Base-by-base conservation (phyloP, 2,113 vertebrate genomes). In the Lamprologus sp. region DNA sequence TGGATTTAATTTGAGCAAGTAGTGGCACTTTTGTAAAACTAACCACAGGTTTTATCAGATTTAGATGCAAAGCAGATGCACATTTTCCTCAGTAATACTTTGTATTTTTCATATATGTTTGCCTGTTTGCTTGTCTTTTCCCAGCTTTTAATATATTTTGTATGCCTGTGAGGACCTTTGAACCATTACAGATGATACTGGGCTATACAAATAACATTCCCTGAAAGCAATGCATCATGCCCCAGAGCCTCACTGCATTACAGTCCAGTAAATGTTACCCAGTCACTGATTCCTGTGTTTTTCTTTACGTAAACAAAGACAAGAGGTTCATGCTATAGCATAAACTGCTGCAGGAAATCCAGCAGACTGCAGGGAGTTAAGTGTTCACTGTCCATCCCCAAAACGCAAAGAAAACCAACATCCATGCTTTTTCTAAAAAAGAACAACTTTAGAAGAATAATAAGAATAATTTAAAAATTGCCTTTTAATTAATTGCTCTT, bases 401-500 rank as follows among this genome's bases (percentile, higher is more conserved):
- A 77, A 77, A 45, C 1, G 14, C 68, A 45, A 73, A 31, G 42
- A 47, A 49, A 75, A 28, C 23, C 40, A 26, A 17, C 40, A 77
- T 47, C 42, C 17, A 0, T 8, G 26, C 1, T 77, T 63, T 2
- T 63, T 35, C 58, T 63, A 11, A 28, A 49, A 28, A 75, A 45
- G 5, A 42, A 26, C 21, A 45, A 9, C 21, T 70, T 45, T 15
- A 26, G 23, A 28, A 19, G 2, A 77, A 49, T 12, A 49, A 19
- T 12, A 31, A 31, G 1, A 49, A 49, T 2, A 49, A 19, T 19
- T 49, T 3, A 4, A 28, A 49, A 77, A 0, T 19, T 9, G 0
- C 23, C 6, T 31, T 77, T 77, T 19, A 31, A 73, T 45, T 45
- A 49, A 75, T 12, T 75, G 42, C 42, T 28, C 9, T 28, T 75